phyloP scores from a whole-genome alignment of 2,113 vertebrate species.

The Clarias macrocephalus region DNA sequence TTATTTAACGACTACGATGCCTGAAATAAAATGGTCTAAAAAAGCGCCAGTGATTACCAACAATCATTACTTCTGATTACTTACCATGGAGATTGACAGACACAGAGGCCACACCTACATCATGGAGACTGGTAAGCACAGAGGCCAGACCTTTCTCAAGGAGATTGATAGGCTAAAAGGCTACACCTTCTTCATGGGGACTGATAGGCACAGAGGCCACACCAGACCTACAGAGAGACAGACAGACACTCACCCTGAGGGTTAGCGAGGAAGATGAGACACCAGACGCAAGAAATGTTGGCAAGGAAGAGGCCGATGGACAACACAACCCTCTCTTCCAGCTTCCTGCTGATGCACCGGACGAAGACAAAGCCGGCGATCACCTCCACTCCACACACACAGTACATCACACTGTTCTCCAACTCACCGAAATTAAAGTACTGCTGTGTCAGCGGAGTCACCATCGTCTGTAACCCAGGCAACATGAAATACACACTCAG shows the following conservation, averaged over 20 bases:
- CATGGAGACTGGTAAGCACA: neutral
- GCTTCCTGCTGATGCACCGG: constrained; percentile 71
- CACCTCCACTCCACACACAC: constrained; percentile 78
- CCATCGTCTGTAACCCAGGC: constrained; percentile 73
- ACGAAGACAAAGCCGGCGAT: constrained; percentile 80
- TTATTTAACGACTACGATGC: too few relatives aligned
- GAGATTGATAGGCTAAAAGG: neutral
- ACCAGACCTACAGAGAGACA: neutral
- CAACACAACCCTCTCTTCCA: constrained; percentile 74
- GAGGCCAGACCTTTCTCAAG: neutral
- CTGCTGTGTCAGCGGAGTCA: constrained; percentile 81
- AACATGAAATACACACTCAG: neutral
- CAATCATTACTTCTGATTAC: neutral
- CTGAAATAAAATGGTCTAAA: too few relatives aligned
- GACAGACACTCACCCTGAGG: constrained; percentile 69
- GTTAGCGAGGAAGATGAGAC: constrained; percentile 77
- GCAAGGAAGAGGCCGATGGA: constrained; percentile 75
- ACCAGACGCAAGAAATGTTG: constrained; percentile 79
- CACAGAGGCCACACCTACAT: neutral
- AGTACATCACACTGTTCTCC: constrained; percentile 85
- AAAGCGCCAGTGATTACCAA: too few relatives aligned
- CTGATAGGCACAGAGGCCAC: neutral
- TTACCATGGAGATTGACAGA: neutral
- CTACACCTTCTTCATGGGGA: neutral
- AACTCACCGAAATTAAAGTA: constrained; percentile 80